A percentile compares a stretch with the other conserved stretches of the same genome.
Evolutionary conservation across 2,888 invertebrate species (phyloP).

Genomic region (Heteromurus nitidus): DNA sequence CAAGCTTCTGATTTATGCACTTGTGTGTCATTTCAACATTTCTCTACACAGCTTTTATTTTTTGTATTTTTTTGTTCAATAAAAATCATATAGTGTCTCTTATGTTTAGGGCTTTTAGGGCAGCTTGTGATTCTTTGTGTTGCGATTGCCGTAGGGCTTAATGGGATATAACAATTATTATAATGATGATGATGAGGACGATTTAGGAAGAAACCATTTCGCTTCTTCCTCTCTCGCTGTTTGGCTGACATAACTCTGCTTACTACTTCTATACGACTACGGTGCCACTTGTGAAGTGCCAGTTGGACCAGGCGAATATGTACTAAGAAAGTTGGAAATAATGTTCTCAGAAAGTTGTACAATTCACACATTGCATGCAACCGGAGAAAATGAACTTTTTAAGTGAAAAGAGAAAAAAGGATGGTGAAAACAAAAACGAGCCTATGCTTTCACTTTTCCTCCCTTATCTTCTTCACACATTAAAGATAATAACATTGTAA

Average conservation of each 20-base stretch:
- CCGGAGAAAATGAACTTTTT: neutral
- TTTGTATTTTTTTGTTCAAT: neutral
- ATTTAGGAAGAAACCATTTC: slow-evolving; percentile 23
- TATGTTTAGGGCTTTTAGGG: neutral
- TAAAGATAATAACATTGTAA: slow-evolving; percentile 17
- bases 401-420: neutral
- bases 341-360: neutral
- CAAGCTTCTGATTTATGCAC: neutral
- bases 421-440: neutral
- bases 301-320: slow-evolving; percentile 23
- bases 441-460: neutral
- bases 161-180: slow-evolving; percentile 58
- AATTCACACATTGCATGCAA: slow-evolving; percentile 17
- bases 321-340: slow-evolving; percentile 22
- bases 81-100: neutral
- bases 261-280: neutral
- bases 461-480: slow-evolving; percentile 16
- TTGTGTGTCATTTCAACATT: neutral
- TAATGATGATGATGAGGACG: slow-evolving; percentile 50
- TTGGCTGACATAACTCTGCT: neutral
- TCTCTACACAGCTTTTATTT: neutral
- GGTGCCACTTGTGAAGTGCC: neutral
- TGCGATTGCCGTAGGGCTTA: slow-evolving; percentile 31
- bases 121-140: slow-evolving; percentile 8
- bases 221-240: neutral